Evolutionary conservation across 2,888 invertebrate genomes (phyloP), one percentile per base, ranked within the genome.

Genomic region (Drosophila cognata): DNA sequence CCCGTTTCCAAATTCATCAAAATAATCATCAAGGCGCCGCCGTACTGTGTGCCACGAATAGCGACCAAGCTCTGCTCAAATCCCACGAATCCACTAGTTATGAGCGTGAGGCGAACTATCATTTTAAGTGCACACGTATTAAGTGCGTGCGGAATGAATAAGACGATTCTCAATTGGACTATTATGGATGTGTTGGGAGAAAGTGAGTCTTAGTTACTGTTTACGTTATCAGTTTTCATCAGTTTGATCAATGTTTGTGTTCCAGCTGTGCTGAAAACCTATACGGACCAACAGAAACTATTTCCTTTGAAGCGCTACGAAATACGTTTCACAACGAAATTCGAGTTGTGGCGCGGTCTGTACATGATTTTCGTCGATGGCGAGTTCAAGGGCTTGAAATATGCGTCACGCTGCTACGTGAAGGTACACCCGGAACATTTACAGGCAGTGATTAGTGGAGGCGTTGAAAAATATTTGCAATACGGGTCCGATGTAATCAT

Each of bases 381-480:
- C 8, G 5, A 10, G 0, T 5, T 21, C 2, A 1, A 66, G 1
- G 46, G 35, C 0, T 4, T 3, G 0, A 13, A 7, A 18, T 76
- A 43, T 21, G 57, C 28, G 2, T 28, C 56, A 10, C 84, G 88
- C 1, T 89, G 86, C 50, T 84, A 84, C 60, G 1, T 89, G 1
- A 8, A 55, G 7, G 4, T 25, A 0, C 0, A 50, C 16, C 36
- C 10, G 35, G 64, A 66, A 0, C 2, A 11, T 0, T 60, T 84
- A 4, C 41, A 71, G n/a, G 88, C 90, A 1, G 10, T 69, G 6
- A 84, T 84, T 46, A 13, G 41, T 8, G 90, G 90, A 0, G 80
- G 74, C 4, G 0, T 2, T 0, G 1, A 0, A 0, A 51, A 48
- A 1, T 10, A 36, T 1, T 58, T 50, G 4, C 1, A 18, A 5